Evolutionary conservation across 2,113 vertebrate species (phyloP), one percentile per base, ranked within the genome.

Genomic region (Proteles cristata): DNA sequence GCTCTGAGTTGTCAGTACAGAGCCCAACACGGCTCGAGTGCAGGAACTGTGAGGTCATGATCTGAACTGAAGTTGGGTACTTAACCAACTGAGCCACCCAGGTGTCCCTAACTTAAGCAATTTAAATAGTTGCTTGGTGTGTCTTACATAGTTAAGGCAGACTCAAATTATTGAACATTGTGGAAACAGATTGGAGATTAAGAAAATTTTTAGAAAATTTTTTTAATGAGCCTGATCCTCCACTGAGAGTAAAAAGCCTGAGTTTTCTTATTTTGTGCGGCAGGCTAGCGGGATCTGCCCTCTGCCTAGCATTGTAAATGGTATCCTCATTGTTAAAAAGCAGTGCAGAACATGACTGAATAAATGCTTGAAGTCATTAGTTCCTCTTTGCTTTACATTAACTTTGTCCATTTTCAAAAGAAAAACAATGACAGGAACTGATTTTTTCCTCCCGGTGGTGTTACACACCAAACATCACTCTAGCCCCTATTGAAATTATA

Each of bases 401-500:
- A 58, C 45, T 86, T 79, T 66, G 11, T 84, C 35, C 74, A 68
- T 85, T 76, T 35, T 90, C 58, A 14, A 80, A 83, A 50, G 53
- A 83, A 58, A 31, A 50, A 93, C 63, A 23, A 23, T 25, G 53
- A 66, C 43, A 63, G 71, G 19, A 87, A 53, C 81, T 28, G 45
- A 61, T 63, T 68, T 81, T 73, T 21, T 28, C 74, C 25, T 92
- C 69, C 53, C 45, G 43, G 21, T 63, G 53, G 65, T 83, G 88
- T 7, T 88, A 50, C 83, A 94, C 86, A 93, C 31, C 53, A 85
- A 96, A 87, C 74, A 81, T 58, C 23, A 58, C 58, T 90, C n/a
- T 81, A 88, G 69, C 50, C 63, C 63, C 63, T 69, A 71, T 35
- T 94, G 93, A 97, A 96, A 95, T 96, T 16, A 65, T 50, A 71